phyloP scores from a whole-genome alignment of 35 echinoderm and acorn worm species.

The Apostichopus californicus region DNA sequence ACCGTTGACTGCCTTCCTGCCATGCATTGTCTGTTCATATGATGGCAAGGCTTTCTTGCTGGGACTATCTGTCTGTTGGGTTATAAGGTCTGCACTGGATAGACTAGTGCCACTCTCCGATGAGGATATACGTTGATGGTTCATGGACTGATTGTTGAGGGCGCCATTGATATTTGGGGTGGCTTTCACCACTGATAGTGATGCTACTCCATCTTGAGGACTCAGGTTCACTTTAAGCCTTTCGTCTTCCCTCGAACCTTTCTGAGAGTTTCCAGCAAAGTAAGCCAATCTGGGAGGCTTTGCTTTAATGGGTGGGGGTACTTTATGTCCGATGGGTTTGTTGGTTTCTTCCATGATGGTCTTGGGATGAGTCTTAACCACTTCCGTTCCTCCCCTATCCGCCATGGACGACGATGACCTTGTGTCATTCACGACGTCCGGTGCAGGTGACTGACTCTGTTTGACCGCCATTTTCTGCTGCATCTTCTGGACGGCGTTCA shows the following conservation, averaged over 20 bases:
- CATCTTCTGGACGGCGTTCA: slow-evolving; percentile 97
- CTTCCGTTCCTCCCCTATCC: background rate
- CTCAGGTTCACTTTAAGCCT: slow-evolving; percentile 5
- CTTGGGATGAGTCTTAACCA: slow-evolving; percentile 3
- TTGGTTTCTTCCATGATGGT: background rate
- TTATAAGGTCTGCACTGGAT: background rate
- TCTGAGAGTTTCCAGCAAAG: background rate
- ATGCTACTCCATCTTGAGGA: slow-evolving; percentile 30
- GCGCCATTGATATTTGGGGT: background rate
- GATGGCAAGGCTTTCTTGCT: slow-evolving; percentile 27
- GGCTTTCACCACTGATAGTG: background rate
- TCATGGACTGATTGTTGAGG: background rate
- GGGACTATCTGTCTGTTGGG: background rate
- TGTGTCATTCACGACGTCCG: slow-evolving; percentile 25
- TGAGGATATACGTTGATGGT: slow-evolving; percentile 18
- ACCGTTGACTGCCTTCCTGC: background rate
- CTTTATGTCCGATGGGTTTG: slow-evolving; percentile 25
- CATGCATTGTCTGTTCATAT: slow-evolving; percentile 43
- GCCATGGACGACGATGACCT: background rate
- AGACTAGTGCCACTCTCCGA: slow-evolving; percentile 24
- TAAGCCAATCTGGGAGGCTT: slow-evolving; percentile 51
- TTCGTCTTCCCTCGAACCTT: background rate
- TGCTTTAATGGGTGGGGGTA: slow-evolving; percentile 73
- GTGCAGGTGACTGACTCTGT: slow-evolving; percentile 34
- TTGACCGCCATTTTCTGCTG: slow-evolving; percentile 62